Conservation (phyloP, 2,888 invertebrate genomes). For the Sinotaia quadrata region DNA sequence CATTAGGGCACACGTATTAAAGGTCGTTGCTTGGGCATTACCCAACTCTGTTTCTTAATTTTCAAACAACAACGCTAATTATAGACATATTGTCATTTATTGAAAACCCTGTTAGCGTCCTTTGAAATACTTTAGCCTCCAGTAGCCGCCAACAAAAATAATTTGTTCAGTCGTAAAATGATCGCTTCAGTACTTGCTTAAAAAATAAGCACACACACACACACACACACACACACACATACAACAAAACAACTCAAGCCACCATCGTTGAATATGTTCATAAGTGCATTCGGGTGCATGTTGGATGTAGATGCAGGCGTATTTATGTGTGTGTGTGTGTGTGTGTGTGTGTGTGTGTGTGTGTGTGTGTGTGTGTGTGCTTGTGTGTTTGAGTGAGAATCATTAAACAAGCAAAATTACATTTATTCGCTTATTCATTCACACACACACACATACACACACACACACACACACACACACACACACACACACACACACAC, state of each 20-base stretch:
- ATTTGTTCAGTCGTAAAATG: no score
- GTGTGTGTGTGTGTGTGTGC: constrained; percentile 1
- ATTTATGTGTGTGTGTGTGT: background rate
- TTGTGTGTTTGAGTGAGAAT: background rate
- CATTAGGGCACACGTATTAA: no score
- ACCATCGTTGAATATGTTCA: background rate
- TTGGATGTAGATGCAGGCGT: background rate
- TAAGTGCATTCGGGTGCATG: background rate
- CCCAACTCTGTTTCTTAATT: no score
- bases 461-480: background rate
- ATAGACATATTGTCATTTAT: no score
- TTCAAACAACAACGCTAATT: no score
- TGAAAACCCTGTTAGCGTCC: no score
- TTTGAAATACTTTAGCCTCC: no score
- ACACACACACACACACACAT: background rate
- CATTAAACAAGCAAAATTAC: background rate
- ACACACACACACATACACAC: no score
- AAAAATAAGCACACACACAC: background rate
- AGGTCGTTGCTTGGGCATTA: no score
- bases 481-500: background rate
- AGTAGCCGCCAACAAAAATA: no score
- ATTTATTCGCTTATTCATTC: background rate
- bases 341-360: constrained; percentile 1
- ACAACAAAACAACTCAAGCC: background rate
- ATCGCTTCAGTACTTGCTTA: background rate